A percentile compares a stretch with the other conserved stretches of the same genome.
These are phyloP conservation scores for Caenorhabditis sp. DNA, from an alignment of 2,888 invertebrate species.

Conservation along the genomic window DNA sequence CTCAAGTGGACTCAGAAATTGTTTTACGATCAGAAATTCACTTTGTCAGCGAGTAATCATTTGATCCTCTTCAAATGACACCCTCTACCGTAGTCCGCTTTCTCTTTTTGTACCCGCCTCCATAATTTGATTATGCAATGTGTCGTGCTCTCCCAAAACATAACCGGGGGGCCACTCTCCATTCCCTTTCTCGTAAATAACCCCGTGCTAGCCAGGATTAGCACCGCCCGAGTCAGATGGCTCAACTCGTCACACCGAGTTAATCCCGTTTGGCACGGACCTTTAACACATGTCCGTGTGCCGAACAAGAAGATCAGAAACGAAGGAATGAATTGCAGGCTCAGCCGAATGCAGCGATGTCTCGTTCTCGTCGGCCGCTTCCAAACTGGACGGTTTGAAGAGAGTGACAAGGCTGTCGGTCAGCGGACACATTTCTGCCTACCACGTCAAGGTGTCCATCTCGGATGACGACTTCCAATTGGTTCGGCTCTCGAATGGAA, in stretches of 20 bases:
- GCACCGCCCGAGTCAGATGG: conserved; percentile 37
- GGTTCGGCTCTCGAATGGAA: conserved; percentile 65
- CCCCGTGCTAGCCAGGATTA: conserved; percentile 21
- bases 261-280: conserved; percentile 36
- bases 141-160: conserved; percentile 18
- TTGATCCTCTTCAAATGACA: conserved; percentile 11
- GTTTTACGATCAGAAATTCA: neutral
- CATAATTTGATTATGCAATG: conserved; percentile 49
- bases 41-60: neutral
- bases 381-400: conserved; percentile 55
- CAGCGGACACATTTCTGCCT: conserved; percentile 73
- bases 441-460: conserved; percentile 66
- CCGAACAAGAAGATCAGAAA: conserved; percentile 7
- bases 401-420: conserved; percentile 68
- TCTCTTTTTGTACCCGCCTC: conserved; percentile 1
- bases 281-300: conserved; percentile 17
- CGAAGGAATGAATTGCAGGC: conserved; percentile 36
- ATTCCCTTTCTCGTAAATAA: conserved; percentile 46
- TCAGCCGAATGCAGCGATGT: conserved; percentile 59
- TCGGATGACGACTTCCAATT: conserved; percentile 65
- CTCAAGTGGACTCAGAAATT: neutral
- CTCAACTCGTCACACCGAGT: conserved; percentile 44
- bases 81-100: neutral
- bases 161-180: conserved; percentile 11
- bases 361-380: conserved; percentile 47